phyloP scores from a whole-genome alignment of 1,140 invertebrate genomes.

The Diorhabda carinulata region DNA sequence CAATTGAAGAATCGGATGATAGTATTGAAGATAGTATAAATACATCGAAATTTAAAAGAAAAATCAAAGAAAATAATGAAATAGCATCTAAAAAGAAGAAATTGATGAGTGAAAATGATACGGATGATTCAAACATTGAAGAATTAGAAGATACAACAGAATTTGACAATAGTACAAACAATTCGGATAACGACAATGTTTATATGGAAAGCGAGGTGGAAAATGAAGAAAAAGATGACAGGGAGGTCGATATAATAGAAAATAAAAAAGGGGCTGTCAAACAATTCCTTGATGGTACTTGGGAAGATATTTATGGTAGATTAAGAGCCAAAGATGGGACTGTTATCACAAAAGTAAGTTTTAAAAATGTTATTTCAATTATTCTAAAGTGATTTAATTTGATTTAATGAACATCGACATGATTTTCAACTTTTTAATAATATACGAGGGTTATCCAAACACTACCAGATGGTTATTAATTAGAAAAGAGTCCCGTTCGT shows the following conservation, averaged over 20 bases:
- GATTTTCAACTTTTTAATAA: too few relatives aligned
- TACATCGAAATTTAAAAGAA: background rate
- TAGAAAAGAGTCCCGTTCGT: too few relatives aligned
- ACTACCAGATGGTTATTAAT: too few relatives aligned
- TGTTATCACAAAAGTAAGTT: slow-evolving; percentile 30
- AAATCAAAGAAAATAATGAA: slow-evolving; percentile 4
- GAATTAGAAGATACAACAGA: background rate
- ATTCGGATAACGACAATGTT: slow-evolving; percentile 31
- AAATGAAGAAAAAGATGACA: slow-evolving; percentile 31
- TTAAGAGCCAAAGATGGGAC: slow-evolving; percentile 71
- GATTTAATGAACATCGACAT: too few relatives aligned
- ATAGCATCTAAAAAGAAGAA: slow-evolving; percentile 3
- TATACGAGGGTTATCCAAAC: too few relatives aligned
- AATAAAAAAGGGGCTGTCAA: slow-evolving; percentile 30
- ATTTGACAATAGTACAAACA: slow-evolving; percentile 32
- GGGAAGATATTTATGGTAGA: slow-evolving; percentile 94
- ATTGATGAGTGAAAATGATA: slow-evolving; percentile 31
- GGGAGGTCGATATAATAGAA: slow-evolving; percentile 32
- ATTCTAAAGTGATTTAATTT: too few relatives aligned
- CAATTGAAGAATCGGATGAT: background rate
- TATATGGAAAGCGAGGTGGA: slow-evolving; percentile 28
- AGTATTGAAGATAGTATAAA: background rate
- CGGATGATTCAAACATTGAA: slow-evolving; percentile 36
- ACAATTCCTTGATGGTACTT: slow-evolving; percentile 47
- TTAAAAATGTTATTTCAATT: background rate